Evolutionary conservation across 2,888 invertebrate genomes (phyloP).

Genomic region (Dryococelus australis): DNA sequence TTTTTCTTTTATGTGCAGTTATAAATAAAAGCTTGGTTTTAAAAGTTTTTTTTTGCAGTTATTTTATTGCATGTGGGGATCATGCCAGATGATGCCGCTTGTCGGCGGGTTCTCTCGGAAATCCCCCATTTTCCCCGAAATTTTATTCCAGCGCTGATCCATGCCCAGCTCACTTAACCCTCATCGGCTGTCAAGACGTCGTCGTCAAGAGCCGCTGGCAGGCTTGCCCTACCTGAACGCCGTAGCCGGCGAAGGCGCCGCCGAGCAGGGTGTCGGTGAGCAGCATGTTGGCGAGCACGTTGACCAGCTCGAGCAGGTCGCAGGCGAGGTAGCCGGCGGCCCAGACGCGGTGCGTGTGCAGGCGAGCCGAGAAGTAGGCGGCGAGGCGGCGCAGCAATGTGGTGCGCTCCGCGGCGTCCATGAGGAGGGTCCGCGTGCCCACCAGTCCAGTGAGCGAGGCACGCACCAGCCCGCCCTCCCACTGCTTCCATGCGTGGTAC

Average conservation of each 20-base stretch:
- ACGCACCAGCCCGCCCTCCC: constrained; percentile 56
- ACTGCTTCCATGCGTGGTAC: constrained; percentile 56
- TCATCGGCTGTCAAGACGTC: no score
- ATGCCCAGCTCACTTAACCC: no score
- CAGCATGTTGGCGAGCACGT: constrained; percentile 41
- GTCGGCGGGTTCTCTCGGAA: no score
- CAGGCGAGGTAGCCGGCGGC: constrained; percentile 40
- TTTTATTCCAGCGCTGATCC: no score
- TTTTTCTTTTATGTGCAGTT: no score
- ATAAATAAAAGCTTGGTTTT: no score
- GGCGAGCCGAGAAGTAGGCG: constrained; percentile 36
- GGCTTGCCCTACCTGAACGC: constrained; percentile 22
- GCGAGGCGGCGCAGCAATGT: constrained; percentile 30
- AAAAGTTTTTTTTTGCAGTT: no score
- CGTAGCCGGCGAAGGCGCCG: constrained; percentile 40
- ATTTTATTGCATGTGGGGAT: no score
- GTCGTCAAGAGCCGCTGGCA: no score
- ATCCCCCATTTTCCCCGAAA: no score
- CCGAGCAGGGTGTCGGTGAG: constrained; percentile 43
- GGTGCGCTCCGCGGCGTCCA: constrained; percentile 22
- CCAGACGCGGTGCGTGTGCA: constrained; percentile 41
- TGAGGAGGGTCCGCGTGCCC: constrained; percentile 43
- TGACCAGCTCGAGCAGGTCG: constrained; percentile 42
- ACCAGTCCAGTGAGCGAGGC: constrained; percentile 40
- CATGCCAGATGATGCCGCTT: no score